Base-by-base conservation (phyloP, 2,888 invertebrate genomes). In the Drosophila koepferae region DNA sequence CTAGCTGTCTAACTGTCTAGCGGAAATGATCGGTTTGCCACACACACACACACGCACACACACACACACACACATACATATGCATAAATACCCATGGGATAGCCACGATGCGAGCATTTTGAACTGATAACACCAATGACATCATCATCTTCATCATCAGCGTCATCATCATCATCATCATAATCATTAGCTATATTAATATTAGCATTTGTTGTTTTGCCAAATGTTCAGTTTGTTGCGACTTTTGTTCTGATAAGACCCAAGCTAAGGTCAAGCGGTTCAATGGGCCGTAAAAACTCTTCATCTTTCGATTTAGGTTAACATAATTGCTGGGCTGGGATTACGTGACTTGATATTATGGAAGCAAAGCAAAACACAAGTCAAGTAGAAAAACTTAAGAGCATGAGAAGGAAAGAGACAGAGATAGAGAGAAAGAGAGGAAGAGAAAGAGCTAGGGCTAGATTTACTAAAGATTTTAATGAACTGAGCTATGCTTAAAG, bases 21-120 rank as follows among this genome's bases (percentile, higher is more conserved):
- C 82, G 81, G 81, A 82, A 82, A 71, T 68, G 65, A 74, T 84
- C 70, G 68, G 55, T 74, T 68, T 63, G 53, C 40, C 36, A 31
- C 23, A 40, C n/a, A 55, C 23, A 41, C 20, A 44, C 16, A 54
- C 28, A 44, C 54, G 40, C 23, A 10, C 23, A n/a, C 18, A 28
- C 38, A 12, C 20, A 46, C 48, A 55, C 55, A 10, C 23, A 31
- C 43, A 49, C 44, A 10, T 14, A 31, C 40, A 49, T 9, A 1
- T 2, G 16, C 36, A 12, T 18, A 23, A 3, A 16, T 9, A 20
- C 31, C 10, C 31, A 18, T 38, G 28, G 66, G 38, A 53, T 18
- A 41, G 20, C 36, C 58, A 38, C 20, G 18, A 16, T 14, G 6
- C 18, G 12, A 16, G 31, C 41, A 14, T 48, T 34, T 4, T 7